Percentiles rank a stretch among this genome's conserved stretches.
phyloP scores from a whole-genome alignment of 2,888 invertebrate species.

The Galerucella calmariensis region DNA sequence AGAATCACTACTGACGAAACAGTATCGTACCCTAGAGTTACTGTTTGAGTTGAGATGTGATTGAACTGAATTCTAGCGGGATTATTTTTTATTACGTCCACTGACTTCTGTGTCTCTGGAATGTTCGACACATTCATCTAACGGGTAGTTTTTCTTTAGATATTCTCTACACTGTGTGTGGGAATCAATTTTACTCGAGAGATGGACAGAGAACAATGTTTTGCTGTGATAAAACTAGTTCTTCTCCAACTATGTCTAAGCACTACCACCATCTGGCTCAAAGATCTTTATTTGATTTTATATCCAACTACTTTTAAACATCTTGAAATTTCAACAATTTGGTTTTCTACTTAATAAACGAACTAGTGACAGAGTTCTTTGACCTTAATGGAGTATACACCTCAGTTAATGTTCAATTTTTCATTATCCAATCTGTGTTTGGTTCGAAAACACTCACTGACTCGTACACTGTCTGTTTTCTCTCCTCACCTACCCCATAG shows the following conservation, averaged over 20 bases:
- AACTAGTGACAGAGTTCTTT: no score
- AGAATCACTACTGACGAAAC: constrained; percentile 20
- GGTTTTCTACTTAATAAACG: no score
- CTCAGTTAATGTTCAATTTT: no score
- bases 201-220: not conserved
- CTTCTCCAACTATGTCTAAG: not conserved
- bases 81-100: constrained; percentile 8
- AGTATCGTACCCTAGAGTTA: constrained; percentile 26
- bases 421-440: no score
- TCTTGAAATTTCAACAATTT: no score
- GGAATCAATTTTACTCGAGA: not conserved
- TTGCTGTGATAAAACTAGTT: not conserved
- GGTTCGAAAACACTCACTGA: no score
- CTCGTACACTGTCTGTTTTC: no score
- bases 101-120: constrained; percentile 9
- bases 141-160: not conserved
- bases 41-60: constrained; percentile 15
- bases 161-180: not conserved
- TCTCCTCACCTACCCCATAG: no score
- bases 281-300: no score
- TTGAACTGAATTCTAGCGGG: constrained; percentile 22
- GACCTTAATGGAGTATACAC: no score
- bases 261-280: not conserved
- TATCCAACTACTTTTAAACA: no score
- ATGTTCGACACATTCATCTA: constrained; percentile 16